Base-by-base conservation (phyloP, 2,797 vertebrate genomes). In the Tinamus major region DNA sequence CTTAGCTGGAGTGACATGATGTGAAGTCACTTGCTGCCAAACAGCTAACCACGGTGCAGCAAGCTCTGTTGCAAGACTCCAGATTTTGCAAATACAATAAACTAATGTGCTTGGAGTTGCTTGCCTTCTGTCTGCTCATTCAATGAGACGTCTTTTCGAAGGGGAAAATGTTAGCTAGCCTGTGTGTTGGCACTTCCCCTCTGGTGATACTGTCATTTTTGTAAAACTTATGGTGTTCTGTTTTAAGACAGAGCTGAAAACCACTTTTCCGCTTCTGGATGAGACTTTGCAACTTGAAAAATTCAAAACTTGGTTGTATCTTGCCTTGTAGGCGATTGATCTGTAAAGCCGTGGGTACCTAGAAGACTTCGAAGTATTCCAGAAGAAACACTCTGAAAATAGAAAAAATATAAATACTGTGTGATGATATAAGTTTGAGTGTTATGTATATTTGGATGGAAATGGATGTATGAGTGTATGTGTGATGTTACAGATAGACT, bases 41-140 rank as follows among this genome's bases (percentile, higher is more conserved):
- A 35, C 35, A 35, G 35, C 35, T 74, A n/a, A 16, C 58, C 13
- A 6, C 21, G 65, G 37, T 35, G 24, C 82, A 20, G 6, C 18
- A 5, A 33, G 7, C 63, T 31, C 0, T 44, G 63, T 9, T 26
- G 56, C 55, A 11, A 26, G 27, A 51, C 5, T 39, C 23, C 16
- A 2, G 0, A 0, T 63, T 35, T 24, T 4, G 3, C 56, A 27
- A 0, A 8, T 74, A 27, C 44, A 37, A 7, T 72, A 7, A 3
- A 0, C 13, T 11, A 27, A 9, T 6, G 39, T 49, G n/a, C 53
- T 31, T 55, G 29, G 53, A 31, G 53, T 31, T 55, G 53, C 31
- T 31, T 31, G 29, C 53, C 29, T 55, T 41, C 85, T 48, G 19
- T 21, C 9, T 79, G 41, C 70, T 51, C 13, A 23, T 58, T n/a